Evolutionary conservation across 2,888 invertebrate genomes (phyloP).

Genomic region (Ichneumoninae sp.): DNA sequence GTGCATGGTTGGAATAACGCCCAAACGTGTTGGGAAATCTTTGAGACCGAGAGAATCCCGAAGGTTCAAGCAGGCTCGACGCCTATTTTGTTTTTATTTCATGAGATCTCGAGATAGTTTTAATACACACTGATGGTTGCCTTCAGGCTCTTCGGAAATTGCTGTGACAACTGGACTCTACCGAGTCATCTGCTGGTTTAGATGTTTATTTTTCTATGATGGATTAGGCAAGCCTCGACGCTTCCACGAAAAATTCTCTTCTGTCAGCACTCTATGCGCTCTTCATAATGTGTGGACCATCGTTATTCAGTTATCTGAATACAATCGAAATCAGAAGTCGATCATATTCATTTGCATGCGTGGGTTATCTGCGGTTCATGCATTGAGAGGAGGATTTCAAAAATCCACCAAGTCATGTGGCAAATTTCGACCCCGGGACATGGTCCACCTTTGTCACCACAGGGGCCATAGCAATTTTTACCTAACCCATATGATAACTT

Average conservation of each 20-base stretch:
- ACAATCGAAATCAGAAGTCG: background rate
- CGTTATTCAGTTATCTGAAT: too few species aligned
- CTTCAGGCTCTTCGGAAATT: slow-evolving; percentile 17
- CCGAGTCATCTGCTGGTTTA: background rate
- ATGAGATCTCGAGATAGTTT: slow-evolving; percentile 22
- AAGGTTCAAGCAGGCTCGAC: slow-evolving; percentile 8
- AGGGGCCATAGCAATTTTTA: too few species aligned
- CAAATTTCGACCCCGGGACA: too few species aligned
- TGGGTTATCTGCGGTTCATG: too few species aligned
- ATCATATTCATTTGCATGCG: too few species aligned
- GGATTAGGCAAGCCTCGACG: slow-evolving; percentile 11
- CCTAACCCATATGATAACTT: too few species aligned
- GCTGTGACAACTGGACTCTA: slow-evolving; percentile 28
- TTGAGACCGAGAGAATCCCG: background rate
- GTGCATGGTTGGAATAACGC: background rate
- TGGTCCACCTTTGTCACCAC: too few species aligned
- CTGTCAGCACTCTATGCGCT: background rate
- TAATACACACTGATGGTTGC: background rate
- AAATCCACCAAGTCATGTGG: too few species aligned
- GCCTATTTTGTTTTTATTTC: slow-evolving; percentile 18
- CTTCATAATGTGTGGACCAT: background rate
- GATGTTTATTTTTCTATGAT: slow-evolving; percentile 30
- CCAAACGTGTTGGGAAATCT: background rate
- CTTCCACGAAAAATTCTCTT: slow-evolving; percentile 1
- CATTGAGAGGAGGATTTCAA: too few species aligned